Evolutionary conservation across 2,888 invertebrate species (phyloP), one percentile per base, ranked within the genome.

Genomic region (Thyatira batis): DNA sequence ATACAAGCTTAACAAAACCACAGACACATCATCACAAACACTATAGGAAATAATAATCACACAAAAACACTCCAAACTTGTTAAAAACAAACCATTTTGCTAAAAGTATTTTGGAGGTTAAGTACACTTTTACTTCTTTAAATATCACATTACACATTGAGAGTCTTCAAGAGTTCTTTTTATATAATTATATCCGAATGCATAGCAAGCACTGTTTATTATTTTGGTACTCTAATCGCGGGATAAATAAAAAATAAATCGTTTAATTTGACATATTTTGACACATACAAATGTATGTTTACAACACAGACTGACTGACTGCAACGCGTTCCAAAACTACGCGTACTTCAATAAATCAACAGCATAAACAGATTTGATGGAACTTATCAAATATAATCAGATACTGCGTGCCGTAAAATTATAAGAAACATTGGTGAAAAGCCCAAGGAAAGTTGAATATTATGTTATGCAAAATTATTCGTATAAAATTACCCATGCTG

Each of bases 211-310:
- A 8, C 0, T 39, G 3, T 17, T 6, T 39, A 39, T 17, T 17
- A 5, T 39, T 17, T 17, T 39, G n/a, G 2, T 5, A 8, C 39
- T 0, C n/a, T 8, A 45, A 45, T 21, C 23, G 23, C 45, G 45
- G 13, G 8, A 8, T 8, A 25, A 25, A 39, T 39, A 8, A 13
- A 9, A n/a, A 33, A n/a, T 10, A n/a, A 11, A n/a, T 43, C 21
- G 21, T 13, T 46, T 13, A 25, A 46, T 23, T 21, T 46, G 13
- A 13, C 45, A 46, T 6, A 23, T 46, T 45, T 25, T 46, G 45
- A 46, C 45, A 46, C 45, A 46, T 46, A 23, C 23, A 46, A 46
- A 46, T 46, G 45, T 46, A 46, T 46, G 45, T 46, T 46, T 46
- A 46, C 45, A 25, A 45, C 25, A 46, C n/a, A 23, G 20, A 21